phyloP scores from a whole-genome alignment of 2,888 invertebrate genomes.

The Aleiodes alternator region DNA sequence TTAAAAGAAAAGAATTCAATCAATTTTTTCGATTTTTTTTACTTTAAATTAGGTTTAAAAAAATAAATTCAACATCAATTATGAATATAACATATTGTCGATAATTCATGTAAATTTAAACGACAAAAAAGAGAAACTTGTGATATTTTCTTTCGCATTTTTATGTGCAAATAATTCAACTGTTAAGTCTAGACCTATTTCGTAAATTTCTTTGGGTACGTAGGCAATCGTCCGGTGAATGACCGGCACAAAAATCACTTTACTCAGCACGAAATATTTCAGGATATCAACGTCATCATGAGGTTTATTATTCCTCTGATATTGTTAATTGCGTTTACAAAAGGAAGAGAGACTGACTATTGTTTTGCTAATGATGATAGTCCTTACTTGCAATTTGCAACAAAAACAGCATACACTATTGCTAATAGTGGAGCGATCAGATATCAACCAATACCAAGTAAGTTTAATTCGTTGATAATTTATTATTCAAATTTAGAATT shows the following conservation, averaged over 20 bases:
- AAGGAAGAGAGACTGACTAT: slow-evolving; percentile 72
- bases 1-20: not conserved
- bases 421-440: slow-evolving; percentile 79
- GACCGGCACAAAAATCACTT: not conserved
- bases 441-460: slow-evolving; percentile 82
- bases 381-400: slow-evolving; percentile 83
- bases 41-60: not conserved
- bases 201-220: not conserved
- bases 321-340: slow-evolving; percentile 51
- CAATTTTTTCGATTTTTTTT: not conserved
- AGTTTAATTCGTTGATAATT: slow-evolving; percentile 57
- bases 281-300: not conserved
- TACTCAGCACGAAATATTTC: not conserved
- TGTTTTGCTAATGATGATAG: slow-evolving; percentile 80
- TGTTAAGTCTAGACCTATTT: not conserved
- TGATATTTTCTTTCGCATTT: not conserved
- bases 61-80: not conserved
- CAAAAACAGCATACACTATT: slow-evolving; percentile 87
- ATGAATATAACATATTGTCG: not conserved
- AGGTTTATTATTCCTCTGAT: slow-evolving; percentile 28
- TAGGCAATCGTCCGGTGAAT: not conserved
- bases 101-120: not conserved
- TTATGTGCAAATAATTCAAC: too few species aligned
- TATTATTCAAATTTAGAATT: too few species aligned
- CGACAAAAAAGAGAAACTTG: not conserved